phyloP scores from a whole-genome alignment of 92 coral and sea anemone genomes.

The Ricordea florida region DNA sequence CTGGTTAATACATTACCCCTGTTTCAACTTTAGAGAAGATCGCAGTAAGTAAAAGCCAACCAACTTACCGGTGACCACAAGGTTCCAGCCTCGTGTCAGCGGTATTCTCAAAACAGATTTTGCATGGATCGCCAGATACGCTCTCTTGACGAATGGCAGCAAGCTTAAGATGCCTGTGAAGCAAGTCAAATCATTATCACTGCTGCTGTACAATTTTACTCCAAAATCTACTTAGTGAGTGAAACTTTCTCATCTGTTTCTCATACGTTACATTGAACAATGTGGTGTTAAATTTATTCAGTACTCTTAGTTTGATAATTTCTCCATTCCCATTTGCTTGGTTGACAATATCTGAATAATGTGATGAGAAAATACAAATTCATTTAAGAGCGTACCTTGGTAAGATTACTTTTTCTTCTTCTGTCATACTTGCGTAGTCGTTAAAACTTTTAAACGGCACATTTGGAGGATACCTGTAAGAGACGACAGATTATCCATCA shows the following conservation, averaged over 20 bases:
- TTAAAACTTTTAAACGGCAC: constrained; percentile 76
- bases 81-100: constrained; percentile 87
- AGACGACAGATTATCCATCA: no score
- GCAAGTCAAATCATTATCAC: no score
- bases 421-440: constrained; percentile 79
- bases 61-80: constrained; percentile 89
- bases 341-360: no score
- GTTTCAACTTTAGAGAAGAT: no score
- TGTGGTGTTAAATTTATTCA: background rate
- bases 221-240: no score
- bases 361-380: background rate
- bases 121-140: constrained; percentile 86
- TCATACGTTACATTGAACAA: background rate
- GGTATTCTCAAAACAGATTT: constrained; percentile 83
- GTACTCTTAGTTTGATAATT: background rate
- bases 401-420: constrained; percentile 82
- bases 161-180: constrained; percentile 79
- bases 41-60: no score
- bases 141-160: constrained; percentile 84
- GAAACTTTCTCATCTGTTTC: background rate
- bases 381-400: constrained; percentile 68
- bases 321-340: no score
- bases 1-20: no score
- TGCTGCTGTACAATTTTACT: no score
- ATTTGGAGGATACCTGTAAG: constrained; percentile 81